Evolutionary conservation across 2,888 invertebrate species (phyloP), one percentile per base, ranked within the genome.

Genomic region (Acronicta psi): DNA sequence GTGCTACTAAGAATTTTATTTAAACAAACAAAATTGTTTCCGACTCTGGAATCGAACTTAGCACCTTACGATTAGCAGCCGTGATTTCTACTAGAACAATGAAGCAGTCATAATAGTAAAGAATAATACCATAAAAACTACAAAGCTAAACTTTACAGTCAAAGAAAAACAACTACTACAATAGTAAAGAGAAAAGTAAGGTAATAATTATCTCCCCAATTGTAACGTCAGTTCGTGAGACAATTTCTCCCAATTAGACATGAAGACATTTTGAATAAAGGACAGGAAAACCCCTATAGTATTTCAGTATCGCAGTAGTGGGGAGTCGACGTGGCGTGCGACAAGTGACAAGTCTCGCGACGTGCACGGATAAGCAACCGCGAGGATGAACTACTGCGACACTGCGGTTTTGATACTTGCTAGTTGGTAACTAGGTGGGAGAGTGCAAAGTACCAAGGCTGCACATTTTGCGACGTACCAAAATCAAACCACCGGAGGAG

Each of bases 321-420:
- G 81, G 80, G 86, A 84, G 84, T 70, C 79, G 81, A 82, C 84
- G 85, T 87, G 82, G 85, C 87, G 84, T 87, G 90, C 85, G 91
- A 91, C 90, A 90, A 90, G 85, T 92, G 92, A 92, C 92, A 92
- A 88, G 88, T 85, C 85, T 80, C 75, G 82, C 82, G 87, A 87
- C 88, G 86, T 88, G 84, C 86, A 76, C 85, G 88, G 88, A 89
- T 90, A 92, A 90, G 88, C 86, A 88, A 86, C 84, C 83, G 80
- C 81, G 82, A 80, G 78, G 75, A 74, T 69, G 68, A 73, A 65
- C 59, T 78, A 81, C 62, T 59, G 31, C 41, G 78, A 76, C 50
- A 29, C 11, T 61, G 52, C 16, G 13, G 44, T 75, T 65, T 89
- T 88, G 87, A 87, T 89, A 82, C 67, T 87, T 86, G 43, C 8